Base-by-base conservation (phyloP, 30 jellyfish, hydroid and myxozoan species). In the Hydra vulgaris region DNA sequence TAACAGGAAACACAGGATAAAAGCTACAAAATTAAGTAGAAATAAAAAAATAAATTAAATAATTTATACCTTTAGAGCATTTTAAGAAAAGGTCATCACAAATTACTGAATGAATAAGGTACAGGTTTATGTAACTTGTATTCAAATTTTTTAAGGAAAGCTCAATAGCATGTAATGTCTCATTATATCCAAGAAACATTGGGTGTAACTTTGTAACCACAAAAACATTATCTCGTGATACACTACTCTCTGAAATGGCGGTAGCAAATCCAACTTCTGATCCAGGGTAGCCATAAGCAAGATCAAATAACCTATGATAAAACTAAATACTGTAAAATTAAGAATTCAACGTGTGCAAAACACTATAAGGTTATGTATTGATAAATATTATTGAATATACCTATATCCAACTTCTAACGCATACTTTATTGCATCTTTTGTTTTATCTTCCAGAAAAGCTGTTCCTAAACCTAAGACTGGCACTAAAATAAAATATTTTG, bases 401-500 rank as follows among this genome's bases (percentile, higher is more conserved):
- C 98, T 87, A 88, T 86, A 92, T 40, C 98, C 98, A 54, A 86
- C 66, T 21, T 79, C 82, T 21, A 92, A 91, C 0, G 96, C 95
- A 70, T 83, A 71, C 40, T 84, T 84, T 26, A 88, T 94, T 24
- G 92, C 83, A 18, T 77, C 85, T 17, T 94, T 40, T 21, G 96
- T 81, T 54, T 66, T 79, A 17, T 92, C 95, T 20, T 92, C 74
- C 18, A 92, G 84, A 26, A 80, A 53, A 17, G 96, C 96, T 15
- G 96, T 92, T 3, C 98, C 98, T 54, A 92, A 82, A 15, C 96
- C 98, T 21, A 92, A 67, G 27, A 87, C 96, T 19, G 98, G 98
- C 98, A 92, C 98, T 92, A 77, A 1, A 79, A 81, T 17, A 21
- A 27, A 81, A 53, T 26, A 18, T n/a, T n/a, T 20, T 20, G 15